Conservation (phyloP, 23 tunicate genomes). For the Halocynthia aurantium region DNA sequence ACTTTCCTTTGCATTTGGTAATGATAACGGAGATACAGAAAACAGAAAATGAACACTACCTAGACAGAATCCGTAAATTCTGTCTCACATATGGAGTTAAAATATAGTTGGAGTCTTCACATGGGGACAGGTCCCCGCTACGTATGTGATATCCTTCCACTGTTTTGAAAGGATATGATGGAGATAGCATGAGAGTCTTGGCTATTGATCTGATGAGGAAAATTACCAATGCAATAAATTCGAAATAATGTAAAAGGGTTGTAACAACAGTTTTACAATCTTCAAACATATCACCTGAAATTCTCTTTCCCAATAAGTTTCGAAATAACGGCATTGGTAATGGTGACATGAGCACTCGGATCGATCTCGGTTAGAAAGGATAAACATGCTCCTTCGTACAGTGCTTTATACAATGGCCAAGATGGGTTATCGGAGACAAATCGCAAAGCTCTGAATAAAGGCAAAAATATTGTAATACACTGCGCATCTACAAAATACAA, state of each 20-base stretch:
- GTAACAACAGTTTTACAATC: neutral
- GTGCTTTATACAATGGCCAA: conserved; percentile 40
- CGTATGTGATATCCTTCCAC: conserved; percentile 34
- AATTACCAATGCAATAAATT: no score
- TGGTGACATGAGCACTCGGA: conserved; percentile 42
- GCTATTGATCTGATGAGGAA: neutral
- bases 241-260: no score
- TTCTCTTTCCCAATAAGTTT: conserved; percentile 39
- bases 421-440: conserved; percentile 59
- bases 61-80: conserved; percentile 49
- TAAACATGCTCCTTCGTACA: conserved; percentile 74
- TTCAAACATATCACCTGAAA: conserved; percentile 18
- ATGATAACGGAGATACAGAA: no score
- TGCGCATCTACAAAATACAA: no score
- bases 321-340: conserved; percentile 35
- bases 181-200: neutral
- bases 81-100: conserved; percentile 58
- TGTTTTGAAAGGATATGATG: neutral
- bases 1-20: no score
- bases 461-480: neutral
- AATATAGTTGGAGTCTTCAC: conserved; percentile 52
- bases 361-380: conserved; percentile 77
- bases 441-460: conserved; percentile 47
- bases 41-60: conserved; percentile 13
- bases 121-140: conserved; percentile 25